Evolutionary conservation across 2,797 vertebrate genomes (phyloP).

Genomic region (Syngnathus rostellatus): DNA sequence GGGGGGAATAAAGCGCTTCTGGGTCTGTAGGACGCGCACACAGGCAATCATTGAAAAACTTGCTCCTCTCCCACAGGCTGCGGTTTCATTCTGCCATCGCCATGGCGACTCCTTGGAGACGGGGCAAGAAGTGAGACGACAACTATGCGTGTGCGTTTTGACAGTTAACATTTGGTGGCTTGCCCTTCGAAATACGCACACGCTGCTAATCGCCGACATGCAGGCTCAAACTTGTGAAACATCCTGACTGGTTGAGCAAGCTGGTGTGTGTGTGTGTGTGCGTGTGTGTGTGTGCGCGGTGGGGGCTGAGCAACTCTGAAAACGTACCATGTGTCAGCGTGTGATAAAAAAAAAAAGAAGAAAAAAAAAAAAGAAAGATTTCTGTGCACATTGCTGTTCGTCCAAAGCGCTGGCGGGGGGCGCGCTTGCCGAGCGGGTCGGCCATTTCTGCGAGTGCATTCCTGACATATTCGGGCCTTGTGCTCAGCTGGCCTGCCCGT

Average conservation of each 20-base stretch:
- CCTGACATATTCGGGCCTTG: conserved; percentile 47
- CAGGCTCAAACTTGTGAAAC: conserved; percentile 57
- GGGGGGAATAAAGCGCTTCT: conserved; percentile 47
- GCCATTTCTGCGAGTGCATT: conserved; percentile 42
- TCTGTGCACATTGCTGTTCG: neutral
- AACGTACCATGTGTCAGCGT: neutral
- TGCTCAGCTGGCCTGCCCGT: conserved; percentile 35
- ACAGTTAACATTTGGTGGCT: conserved; percentile 33
- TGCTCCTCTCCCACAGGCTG: conserved; percentile 52
- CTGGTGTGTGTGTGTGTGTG: conserved; percentile 10
- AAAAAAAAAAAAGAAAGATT: too few species aligned
- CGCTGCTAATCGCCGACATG: conserved; percentile 19
- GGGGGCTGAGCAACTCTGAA: neutral
- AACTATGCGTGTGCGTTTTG: conserved; percentile 31
- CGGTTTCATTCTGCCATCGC: conserved; percentile 60
- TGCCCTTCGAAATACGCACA: conserved; percentile 3
- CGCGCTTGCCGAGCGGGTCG: conserved; percentile 36
- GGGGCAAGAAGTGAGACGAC: conserved; percentile 42
- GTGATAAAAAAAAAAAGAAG: neutral
- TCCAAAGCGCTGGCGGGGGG: conserved; percentile 7
- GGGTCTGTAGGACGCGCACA: conserved; percentile 42
- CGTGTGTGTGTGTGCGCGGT: neutral
- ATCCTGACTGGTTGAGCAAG: conserved; percentile 58
- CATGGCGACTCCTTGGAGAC: conserved; percentile 59
- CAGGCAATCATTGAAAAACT: conserved; percentile 9